Evolutionary conservation across 2,888 invertebrate genomes (phyloP), one percentile per base, ranked within the genome.

Genomic region (Pyralis farinalis): DNA sequence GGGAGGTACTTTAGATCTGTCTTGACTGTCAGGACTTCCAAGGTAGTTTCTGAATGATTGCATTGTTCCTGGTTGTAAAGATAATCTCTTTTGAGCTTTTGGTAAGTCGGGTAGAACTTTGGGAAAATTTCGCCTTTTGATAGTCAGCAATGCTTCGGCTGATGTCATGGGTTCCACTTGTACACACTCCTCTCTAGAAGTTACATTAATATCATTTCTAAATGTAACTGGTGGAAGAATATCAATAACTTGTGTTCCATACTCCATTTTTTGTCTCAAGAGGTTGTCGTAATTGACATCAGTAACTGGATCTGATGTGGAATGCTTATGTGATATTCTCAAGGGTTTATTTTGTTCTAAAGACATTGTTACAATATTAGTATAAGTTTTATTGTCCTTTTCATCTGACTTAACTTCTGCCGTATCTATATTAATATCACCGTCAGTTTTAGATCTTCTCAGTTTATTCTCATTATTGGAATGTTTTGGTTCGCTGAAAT

Each of bases 91-190:
- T 60, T 90, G 88, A 27, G 76, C 58, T 55, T 77, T 86, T 1
- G 92, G 92, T 55, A 94, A 91, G 72, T 95, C 95, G n/a, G 96
- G 96, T 22, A 96, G 70, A 1, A 96, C 96, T 89, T 96, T 96
- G 0, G 96, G 96, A 64, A 93, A 96, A 67, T 96, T 96, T 53
- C 95, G 87, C 43, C 94, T 90, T 70, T 94, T 93, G 31, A 96
- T 94, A 22, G 93, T 92, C 46, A 91, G 83, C 37, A 96, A 67
- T 0, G 95, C 93, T 67, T 95, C 94, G 59, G 93, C 94, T 0
- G 93, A 91, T 5, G 92, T 92, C 30, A 93, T 68, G 2, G 86
- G 77, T 28, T 69, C 58, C 8, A 72, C 58, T 41, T 71, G 49
- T 9, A 71, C 61, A 10, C 46, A 53, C 40, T 94, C 92, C 47